Conservation (phyloP, 2,113 vertebrate genomes). For the Oplegnathus fasciatus region DNA sequence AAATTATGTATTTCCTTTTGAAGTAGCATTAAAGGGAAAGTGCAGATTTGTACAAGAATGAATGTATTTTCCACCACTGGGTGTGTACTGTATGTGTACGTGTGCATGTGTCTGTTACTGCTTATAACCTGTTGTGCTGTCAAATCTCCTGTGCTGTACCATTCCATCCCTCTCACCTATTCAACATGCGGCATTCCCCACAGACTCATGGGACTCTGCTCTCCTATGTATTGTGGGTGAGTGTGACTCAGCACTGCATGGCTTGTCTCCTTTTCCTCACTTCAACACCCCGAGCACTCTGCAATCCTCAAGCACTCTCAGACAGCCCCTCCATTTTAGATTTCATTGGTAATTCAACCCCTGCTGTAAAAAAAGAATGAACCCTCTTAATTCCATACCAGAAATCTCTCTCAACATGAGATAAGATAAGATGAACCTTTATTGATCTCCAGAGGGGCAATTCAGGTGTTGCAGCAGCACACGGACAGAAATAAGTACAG, state of each 20-base stretch:
- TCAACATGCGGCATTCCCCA: constrained; percentile 61
- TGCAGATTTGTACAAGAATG: neutral
- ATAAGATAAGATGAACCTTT: too few species aligned
- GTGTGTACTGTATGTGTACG: neutral
- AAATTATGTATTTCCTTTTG: neutral
- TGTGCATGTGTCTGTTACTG: constrained; percentile 40
- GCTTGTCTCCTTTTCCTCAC: constrained; percentile 54
- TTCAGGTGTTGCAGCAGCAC: too few species aligned
- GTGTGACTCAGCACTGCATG: constrained; percentile 80
- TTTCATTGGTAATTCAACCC: neutral
- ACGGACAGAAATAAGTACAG: too few species aligned
- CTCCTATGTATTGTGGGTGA: constrained; percentile 86
- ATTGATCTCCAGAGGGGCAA: too few species aligned
- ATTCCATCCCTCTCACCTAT: constrained; percentile 67
- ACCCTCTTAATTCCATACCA: constrained; percentile 3
- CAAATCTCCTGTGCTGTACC: constrained; percentile 53
- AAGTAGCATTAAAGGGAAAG: neutral
- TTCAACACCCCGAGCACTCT: constrained; percentile 35
- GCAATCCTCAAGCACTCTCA: constrained; percentile 39
- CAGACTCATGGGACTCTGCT: constrained; percentile 87
- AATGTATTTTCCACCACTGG: constrained; percentile 6
- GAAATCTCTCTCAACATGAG: neutral
- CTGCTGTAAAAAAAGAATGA: neutral
- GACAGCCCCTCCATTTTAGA: constrained; percentile 33
- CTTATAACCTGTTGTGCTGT: constrained; percentile 63